Conservation (phyloP, 2,797 vertebrate species). For the Mormyrus proboscirostris region DNA sequence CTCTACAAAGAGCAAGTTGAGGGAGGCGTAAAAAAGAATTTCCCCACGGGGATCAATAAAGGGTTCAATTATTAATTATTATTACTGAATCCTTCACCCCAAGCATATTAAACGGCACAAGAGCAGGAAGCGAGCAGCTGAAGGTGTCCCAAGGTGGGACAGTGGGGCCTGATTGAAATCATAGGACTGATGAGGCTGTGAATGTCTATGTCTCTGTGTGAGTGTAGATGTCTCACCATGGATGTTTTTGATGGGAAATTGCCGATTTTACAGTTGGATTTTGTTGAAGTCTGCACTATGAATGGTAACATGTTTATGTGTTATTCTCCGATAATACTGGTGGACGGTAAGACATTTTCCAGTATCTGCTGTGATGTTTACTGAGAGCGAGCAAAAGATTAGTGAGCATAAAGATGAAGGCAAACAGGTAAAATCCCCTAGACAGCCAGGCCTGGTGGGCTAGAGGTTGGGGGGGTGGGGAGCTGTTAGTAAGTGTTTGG, state of each 20-base stretch:
- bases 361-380: slow-evolving; percentile 1
- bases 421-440: not conserved
- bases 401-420: not conserved
- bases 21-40: no score
- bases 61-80: no score
- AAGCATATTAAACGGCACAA: not conserved
- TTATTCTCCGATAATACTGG: not conserved
- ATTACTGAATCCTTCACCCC: not conserved
- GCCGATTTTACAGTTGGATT: not conserved
- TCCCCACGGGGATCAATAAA: no score
- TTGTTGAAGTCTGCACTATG: not conserved
- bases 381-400: not conserved
- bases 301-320: not conserved
- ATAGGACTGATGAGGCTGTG: not conserved
- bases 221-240: not conserved
- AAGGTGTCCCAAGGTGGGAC: not conserved
- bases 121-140: not conserved
- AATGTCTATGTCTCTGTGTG: not conserved
- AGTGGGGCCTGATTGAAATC: not conserved
- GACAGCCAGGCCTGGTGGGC: not conserved
- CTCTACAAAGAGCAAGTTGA: no score
- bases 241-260: not conserved
- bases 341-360: not conserved
- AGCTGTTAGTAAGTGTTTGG: not conserved
- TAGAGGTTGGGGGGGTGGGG: not conserved